These are phyloP conservation scores for Phalacrocorax carbo DNA, from an alignment of 2,113 vertebrate genomes.

Conservation along the genomic window DNA sequence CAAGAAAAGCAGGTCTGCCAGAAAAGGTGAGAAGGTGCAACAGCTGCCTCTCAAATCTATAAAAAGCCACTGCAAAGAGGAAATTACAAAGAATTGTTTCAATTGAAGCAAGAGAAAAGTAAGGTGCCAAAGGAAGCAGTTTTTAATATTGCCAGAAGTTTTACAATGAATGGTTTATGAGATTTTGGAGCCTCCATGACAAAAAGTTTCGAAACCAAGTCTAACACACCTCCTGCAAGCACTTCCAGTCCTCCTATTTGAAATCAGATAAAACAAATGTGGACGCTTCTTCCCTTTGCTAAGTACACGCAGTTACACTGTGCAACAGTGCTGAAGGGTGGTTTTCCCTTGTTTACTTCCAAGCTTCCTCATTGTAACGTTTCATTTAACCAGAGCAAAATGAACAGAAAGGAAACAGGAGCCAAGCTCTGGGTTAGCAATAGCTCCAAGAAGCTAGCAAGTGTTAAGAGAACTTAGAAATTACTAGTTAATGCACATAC, in stretches of 20 bases:
- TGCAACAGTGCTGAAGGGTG: too few relatives aligned
- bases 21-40: background rate
- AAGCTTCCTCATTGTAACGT: background rate
- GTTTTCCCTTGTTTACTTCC: too few relatives aligned
- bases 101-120: background rate
- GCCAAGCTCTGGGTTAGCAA: background rate
- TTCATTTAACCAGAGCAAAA: background rate
- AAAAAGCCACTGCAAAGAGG: background rate
- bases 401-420: background rate
- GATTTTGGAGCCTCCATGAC: background rate
- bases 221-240: background rate
- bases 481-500: background rate
- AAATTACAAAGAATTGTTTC: background rate
- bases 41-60: background rate
- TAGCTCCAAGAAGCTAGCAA: background rate
- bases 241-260: background rate
- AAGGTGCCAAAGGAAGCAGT: background rate
- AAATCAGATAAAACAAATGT: background rate
- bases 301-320: background rate
- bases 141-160: background rate
- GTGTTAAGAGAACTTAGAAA: background rate
- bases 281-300: background rate
- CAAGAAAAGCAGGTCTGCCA: background rate
- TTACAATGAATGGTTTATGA: background rate
- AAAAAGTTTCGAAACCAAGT: background rate